Conservation (phyloP, 2,113 vertebrate genomes). For the Poecile atricapillus region DNA sequence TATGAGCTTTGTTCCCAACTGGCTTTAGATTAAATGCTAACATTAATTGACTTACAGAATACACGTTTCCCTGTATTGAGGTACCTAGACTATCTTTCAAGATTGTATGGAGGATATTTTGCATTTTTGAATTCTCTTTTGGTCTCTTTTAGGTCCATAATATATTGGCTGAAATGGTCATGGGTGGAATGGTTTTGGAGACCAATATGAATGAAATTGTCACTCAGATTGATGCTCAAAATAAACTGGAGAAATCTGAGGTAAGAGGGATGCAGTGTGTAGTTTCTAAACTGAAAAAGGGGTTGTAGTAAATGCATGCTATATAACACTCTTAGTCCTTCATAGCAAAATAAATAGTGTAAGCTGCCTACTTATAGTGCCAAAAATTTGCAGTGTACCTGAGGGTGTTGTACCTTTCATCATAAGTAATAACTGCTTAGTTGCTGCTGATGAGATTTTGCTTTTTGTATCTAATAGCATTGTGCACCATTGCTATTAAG, state of each 20-base stretch:
- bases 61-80: neutral
- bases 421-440: neutral
- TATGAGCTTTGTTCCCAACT: neutral
- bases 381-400: neutral
- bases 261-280: constrained; percentile 73
- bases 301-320: constrained; percentile 53
- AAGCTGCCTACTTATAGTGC: neutral
- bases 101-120: neutral
- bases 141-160: constrained; percentile 87
- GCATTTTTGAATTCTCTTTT: neutral
- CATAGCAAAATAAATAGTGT: neutral
- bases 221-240: constrained; percentile 95
- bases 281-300: constrained; percentile 39
- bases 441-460: neutral
- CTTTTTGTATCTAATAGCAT: neutral
- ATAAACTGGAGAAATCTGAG: constrained; percentile 99
- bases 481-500: neutral
- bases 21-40: neutral
- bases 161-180: constrained; percentile 99
- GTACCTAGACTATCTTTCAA: neutral
- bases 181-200: constrained; percentile 99
- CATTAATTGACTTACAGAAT: neutral
- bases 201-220: constrained; percentile 99
- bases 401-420: neutral
- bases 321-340: constrained; percentile 6